Evolutionary conservation across 2,797 vertebrate genomes (phyloP), one percentile per base, ranked within the genome.

Genomic region (Sus cebifrons): DNA sequence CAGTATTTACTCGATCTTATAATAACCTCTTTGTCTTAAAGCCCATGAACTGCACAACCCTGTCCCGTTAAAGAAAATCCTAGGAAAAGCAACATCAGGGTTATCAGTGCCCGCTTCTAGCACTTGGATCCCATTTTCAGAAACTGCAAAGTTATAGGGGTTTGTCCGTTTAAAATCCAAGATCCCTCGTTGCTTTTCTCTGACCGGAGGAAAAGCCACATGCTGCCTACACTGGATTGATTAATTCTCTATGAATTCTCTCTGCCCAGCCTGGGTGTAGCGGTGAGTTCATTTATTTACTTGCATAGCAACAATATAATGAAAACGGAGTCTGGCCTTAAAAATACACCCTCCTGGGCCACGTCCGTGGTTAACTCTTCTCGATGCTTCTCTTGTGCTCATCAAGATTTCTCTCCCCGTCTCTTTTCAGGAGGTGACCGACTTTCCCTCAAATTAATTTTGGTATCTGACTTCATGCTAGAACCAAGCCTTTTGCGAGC

Each of bases 231-330:
- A 13, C 73, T 74, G 89, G 93, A n/a, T 92, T 97, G 96, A 98
- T 97, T 98, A 97, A 98, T 97, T 94, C 96, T 94, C 95, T 96
- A 44, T 96, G 97, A 98, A 95, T 77, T 96, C 84, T 52, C 82
- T 83, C 94, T 15, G 58, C 94, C 95, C 79, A 67, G 95, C 71
- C 84, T 65, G 95, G 95, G 97, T 97, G 96, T 97, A 97, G 98
- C 93, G 79, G 4, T 98, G 98, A 99, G 97, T 96, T 98, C 98
- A 98, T 98, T 84, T 97, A 95, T 98, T 99, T 98, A 98, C 95
- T 98, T 60, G 73, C 96, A 96, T 97, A 97, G 98, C 97, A 98
- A 98, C 96, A 98, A 96, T 92, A 94, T 97, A 97, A 98, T 97
- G 98, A 99, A 97, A 98, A 98, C 86, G 70, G 90, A 92, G 60